Conservation (phyloP, 2,113 vertebrate species). For the Tupaia chinensis region DNA sequence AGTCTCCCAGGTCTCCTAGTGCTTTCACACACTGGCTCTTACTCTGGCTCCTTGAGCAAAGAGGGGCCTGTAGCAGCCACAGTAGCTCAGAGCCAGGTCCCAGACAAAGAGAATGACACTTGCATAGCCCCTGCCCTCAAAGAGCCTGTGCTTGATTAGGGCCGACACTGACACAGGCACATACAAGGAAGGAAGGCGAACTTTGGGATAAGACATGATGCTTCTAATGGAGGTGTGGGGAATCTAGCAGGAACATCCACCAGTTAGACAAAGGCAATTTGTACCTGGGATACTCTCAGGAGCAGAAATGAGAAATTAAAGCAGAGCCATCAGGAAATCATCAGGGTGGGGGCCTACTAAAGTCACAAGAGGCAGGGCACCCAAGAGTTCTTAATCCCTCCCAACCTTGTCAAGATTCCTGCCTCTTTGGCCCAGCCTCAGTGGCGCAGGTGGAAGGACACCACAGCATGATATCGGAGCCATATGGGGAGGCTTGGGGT, state of each 20-base stretch:
- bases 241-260: neutral
- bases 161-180: neutral
- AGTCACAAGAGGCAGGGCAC: neutral
- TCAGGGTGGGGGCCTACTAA: too few species aligned
- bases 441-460: too few species aligned
- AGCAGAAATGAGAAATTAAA: neutral
- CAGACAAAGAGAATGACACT: too few species aligned
- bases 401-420: neutral
- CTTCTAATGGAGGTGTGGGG: neutral
- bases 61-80: neutral
- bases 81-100: neutral
- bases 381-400: neutral
- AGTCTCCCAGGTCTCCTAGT: neutral
- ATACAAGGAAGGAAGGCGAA: fast-evolving
- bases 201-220: neutral
- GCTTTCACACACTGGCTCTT: neutral
- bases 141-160: neutral
- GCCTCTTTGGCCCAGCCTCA: too few species aligned
- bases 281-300: neutral
- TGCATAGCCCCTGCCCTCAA: neutral
- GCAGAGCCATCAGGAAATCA: neutral
- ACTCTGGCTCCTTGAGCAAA: neutral
- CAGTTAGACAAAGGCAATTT: neutral
- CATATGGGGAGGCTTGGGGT: too few species aligned
- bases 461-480: too few species aligned